Conservation (phyloP, 2,797 vertebrate genomes). For the Lateolabrax maculatus region DNA sequence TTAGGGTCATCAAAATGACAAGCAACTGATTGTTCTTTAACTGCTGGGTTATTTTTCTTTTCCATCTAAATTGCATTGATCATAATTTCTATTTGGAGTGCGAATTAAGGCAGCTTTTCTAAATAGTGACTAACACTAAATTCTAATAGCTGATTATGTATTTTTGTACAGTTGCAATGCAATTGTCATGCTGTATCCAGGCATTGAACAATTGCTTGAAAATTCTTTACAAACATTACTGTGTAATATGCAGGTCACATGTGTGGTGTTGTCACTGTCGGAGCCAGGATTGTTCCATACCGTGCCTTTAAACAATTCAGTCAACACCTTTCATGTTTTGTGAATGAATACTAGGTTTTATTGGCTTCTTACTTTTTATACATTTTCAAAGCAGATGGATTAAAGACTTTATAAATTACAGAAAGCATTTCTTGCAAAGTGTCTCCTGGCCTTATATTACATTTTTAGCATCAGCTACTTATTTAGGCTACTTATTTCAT, state of each 20-base stretch:
- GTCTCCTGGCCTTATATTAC: not conserved
- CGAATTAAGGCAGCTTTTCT: not conserved
- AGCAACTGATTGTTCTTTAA: conserved; percentile 12
- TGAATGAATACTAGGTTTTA: not conserved
- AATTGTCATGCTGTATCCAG: not conserved
- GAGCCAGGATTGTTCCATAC: not conserved
- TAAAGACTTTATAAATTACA: not conserved
- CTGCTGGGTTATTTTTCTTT: conserved; percentile 3
- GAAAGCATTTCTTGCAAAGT: not conserved
- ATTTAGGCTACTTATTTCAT: conserved; percentile 9
- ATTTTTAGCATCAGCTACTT: not conserved
- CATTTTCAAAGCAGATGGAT: not conserved
- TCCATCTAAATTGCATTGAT: not conserved
- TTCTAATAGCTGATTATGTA: not conserved
- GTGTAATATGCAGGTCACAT: not conserved
- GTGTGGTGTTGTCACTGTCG: not conserved
- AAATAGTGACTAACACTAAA: not conserved
- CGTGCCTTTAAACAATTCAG: not conserved
- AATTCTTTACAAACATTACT: not conserved
- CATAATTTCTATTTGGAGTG: not conserved
- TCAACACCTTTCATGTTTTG: not conserved
- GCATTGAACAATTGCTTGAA: not conserved
- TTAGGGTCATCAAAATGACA: not conserved
- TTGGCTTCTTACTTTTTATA: not conserved
- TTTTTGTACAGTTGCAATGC: not conserved